Conservation (phyloP, 2,113 vertebrate genomes). For the Vombatus ursinus region DNA sequence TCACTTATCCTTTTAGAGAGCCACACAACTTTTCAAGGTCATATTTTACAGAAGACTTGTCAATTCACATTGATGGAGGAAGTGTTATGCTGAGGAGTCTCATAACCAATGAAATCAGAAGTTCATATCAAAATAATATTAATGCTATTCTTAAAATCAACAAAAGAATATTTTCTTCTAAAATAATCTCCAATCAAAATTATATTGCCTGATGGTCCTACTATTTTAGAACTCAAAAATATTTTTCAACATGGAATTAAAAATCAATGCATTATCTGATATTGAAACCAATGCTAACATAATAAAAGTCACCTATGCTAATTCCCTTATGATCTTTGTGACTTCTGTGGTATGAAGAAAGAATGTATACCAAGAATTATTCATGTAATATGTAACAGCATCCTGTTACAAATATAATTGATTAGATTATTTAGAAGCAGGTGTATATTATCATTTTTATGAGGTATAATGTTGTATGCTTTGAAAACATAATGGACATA, state of each 20-base stretch:
- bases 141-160: not conserved
- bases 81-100: not conserved
- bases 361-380: not conserved
- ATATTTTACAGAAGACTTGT: not conserved
- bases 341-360: not conserved
- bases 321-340: not conserved
- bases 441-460: constrained; percentile 39
- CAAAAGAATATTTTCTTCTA: not conserved
- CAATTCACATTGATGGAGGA: not conserved
- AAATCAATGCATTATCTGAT: not conserved
- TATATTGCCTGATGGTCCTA: not conserved
- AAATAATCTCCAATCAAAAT: not conserved
- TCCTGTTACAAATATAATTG: constrained; percentile 5
- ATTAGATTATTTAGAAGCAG: constrained; percentile 50
- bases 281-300: not conserved
- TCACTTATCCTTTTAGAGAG: not conserved
- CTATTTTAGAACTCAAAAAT: not conserved
- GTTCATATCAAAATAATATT: not conserved
- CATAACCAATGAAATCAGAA: not conserved
- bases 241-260: not conserved
- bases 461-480: constrained; percentile 56
- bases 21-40: not conserved
- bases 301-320: not conserved
- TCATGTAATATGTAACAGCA: not conserved
- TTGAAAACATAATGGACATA: constrained; percentile 61